A percentile compares a stretch with the other conserved stretches of the same genome.
Evolutionary conservation across 2,797 vertebrate genomes (phyloP).

Genomic region (Xyrichtys novacula): DNA sequence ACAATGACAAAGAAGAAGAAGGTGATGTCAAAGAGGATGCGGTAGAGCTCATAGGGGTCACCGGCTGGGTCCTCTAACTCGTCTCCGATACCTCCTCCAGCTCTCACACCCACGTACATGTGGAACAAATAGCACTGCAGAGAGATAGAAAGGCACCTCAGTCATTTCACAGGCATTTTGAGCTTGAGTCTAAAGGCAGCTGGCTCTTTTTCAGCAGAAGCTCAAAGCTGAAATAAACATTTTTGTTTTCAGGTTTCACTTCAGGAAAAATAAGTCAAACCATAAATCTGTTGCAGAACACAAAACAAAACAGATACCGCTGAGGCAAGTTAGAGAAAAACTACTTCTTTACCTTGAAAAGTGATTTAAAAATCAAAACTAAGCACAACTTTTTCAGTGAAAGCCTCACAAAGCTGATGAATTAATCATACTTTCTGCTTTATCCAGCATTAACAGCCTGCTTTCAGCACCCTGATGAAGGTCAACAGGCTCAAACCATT

Average conservation of each 20-base stretch:
- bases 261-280: neutral
- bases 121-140: constrained; percentile 98
- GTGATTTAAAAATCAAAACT: neutral
- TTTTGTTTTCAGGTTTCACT: neutral
- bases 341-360: neutral
- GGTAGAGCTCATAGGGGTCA: constrained; percentile 97
- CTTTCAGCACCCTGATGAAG: constrained; percentile 24
- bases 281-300: no score
- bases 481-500: neutral
- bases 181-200: neutral
- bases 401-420: neutral
- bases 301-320: neutral
- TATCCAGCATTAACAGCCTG: neutral
- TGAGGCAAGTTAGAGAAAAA: neutral
- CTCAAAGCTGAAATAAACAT: neutral
- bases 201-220: neutral
- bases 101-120: constrained; percentile 98
- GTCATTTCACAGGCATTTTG: neutral
- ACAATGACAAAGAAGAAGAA: constrained; percentile 99
- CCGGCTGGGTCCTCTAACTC: constrained; percentile 98
- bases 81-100: constrained; percentile 97
- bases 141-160: neutral
- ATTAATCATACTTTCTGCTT: constrained; percentile 9
- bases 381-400: neutral
- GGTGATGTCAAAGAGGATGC: constrained; percentile 99